Base-by-base conservation (phyloP, 2,888 invertebrate genomes). In the Acleris literana region DNA sequence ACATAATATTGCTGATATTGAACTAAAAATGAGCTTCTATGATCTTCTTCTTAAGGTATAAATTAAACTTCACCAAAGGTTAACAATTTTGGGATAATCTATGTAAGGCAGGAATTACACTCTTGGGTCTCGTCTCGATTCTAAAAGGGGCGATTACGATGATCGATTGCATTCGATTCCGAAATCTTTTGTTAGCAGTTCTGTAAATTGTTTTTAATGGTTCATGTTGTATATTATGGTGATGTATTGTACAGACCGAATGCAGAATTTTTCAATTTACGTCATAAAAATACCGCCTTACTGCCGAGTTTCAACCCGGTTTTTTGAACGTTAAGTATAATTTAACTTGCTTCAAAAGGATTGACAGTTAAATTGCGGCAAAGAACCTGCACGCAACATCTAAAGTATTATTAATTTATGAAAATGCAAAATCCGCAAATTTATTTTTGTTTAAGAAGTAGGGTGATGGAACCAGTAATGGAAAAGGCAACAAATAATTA, bases 121-220 rank as follows among this genome's bases (percentile, higher is more conserved):
- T 57, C 62, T 53, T 18, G 57, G 66, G 56, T 59, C 58, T 52
- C 63, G 73, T 75, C 74, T 76, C 68, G 74, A 75, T 75, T 76
- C 74, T 74, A 76, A 77, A 75, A 78, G 74, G 75, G 75, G 72
- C 76, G 76, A 70, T 79, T 76, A 76, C 73, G 70, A 74, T 79
- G 77, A 82, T 82, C 76, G 78, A 81, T 81, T 76, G 76, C 73
- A 74, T 62, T 66, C 51, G 62, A 48, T 53, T 57, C 57, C 56
- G 56, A 56, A 72, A 74, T 72, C 72, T 77, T 75, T 79, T 79
- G 77, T 79, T 74, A 52, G 60, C 52, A 60, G 61, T 56, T 61
- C 53, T 57, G 56, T 66, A 66, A 66, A 66, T 66, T 60, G 60
- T 61, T 61, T 66, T 66, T 46, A 66, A 62, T 57, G 57, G 39